Percentiles rank a stretch among this genome's conserved stretches.
phyloP scores from a whole-genome alignment of 2,113 vertebrate genomes.

The Misgurnus anguillicaudatus region DNA sequence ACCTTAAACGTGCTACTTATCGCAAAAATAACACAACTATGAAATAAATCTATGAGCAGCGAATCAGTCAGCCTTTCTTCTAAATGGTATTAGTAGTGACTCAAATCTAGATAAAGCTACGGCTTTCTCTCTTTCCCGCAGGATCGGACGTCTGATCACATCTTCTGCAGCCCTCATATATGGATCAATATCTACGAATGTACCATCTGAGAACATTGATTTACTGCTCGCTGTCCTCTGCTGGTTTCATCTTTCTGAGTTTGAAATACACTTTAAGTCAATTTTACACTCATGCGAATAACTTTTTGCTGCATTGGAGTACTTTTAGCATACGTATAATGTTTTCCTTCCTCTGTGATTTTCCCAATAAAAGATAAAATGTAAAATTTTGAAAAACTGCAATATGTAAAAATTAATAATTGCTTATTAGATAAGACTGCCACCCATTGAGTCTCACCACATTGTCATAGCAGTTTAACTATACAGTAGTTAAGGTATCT shows the following conservation, averaged over 20 bases:
- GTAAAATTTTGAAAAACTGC: too few relatives aligned
- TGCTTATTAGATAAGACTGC: too few relatives aligned
- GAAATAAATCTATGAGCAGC: neutral
- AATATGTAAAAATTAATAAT: too few relatives aligned
- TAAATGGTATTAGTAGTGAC: neutral
- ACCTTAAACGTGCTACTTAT: neutral
- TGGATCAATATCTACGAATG: conserved; percentile 39
- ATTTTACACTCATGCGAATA: neutral
- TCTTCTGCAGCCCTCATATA: conserved; percentile 9
- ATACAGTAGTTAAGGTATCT: too few relatives aligned
- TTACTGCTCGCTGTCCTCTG: conserved; percentile 19
- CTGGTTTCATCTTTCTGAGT: conserved; percentile 4
- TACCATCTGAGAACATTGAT: conserved; percentile 42
- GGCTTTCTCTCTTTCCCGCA: neutral
- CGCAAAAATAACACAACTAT: too few relatives aligned
- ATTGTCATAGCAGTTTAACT: too few relatives aligned
- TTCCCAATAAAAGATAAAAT: too few relatives aligned
- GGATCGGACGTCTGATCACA: conserved; percentile 21
- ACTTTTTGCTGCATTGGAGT: neutral
- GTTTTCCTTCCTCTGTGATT: too few relatives aligned
- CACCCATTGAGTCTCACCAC: too few relatives aligned
- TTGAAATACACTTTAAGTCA: neutral
- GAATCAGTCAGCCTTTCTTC: conserved; percentile 8
- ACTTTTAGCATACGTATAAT: too few relatives aligned
- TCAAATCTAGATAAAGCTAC: neutral